Percentiles rank a stretch among this genome's conserved stretches.
Conservation (phyloP, 2,113 vertebrate species). For the Phylloscopus whistleri region DNA sequence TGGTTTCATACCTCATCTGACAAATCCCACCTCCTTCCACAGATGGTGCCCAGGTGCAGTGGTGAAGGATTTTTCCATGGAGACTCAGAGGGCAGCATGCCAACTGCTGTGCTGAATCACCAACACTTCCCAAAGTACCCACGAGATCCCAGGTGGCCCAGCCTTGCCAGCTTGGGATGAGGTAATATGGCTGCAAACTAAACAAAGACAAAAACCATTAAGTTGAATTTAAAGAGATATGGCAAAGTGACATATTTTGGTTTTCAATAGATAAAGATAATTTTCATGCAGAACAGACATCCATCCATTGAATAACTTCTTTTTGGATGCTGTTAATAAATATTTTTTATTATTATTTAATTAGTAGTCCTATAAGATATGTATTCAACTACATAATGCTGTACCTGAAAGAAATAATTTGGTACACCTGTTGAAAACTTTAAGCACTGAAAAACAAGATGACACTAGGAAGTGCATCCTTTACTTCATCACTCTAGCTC, state of each 20-base stretch:
- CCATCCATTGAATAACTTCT: neutral
- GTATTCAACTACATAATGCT: neutral
- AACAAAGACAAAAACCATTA: neutral
- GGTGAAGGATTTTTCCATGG: neutral
- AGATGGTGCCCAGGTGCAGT: accelerated
- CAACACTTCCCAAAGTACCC: neutral
- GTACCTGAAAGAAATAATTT: neutral
- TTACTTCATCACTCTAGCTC: neutral
- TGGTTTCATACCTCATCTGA: neutral
- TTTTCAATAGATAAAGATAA: neutral
- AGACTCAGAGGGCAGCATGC: neutral
- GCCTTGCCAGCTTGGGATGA: neutral
- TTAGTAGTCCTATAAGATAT: neutral
- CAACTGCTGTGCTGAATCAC: neutral
- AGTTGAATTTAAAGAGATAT: neutral
- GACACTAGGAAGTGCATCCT: neutral
- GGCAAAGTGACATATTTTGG: neutral
- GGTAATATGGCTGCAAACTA: neutral
- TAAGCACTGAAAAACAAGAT: neutral
- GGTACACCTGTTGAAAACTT: neutral
- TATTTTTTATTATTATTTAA: neutral
- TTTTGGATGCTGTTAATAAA: neutral
- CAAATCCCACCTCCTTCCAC: neutral
- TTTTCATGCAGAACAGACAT: neutral
- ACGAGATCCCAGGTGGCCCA: neutral